Evolutionary conservation across 2,797 vertebrate species (phyloP), one percentile per base, ranked within the genome.

Genomic region (Anabas testudineus): DNA sequence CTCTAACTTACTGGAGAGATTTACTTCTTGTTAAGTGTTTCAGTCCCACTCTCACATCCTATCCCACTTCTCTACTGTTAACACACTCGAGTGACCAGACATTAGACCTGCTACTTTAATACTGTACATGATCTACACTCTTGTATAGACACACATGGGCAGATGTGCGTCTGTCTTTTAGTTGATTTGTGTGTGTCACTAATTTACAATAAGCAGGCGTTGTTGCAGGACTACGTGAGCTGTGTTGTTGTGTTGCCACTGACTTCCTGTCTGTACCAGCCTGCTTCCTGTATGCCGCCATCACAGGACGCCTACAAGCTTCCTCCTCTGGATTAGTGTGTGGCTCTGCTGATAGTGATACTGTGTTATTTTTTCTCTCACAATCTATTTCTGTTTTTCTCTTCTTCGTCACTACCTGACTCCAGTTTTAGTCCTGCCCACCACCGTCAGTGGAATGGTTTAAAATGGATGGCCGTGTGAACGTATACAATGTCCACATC

Each of bases 221-320:
- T 68, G 68, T 54, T 71, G 46, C 47, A 26, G 48, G 65, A 65
- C 65, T 58, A 55, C 62, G 65, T 62, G 59, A 74, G 80, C 66
- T 26, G 37, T 54, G 75, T 36, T 81, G 70, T 65, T 65, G 75
- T 60, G 74, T 74, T 84, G 78, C 54, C 4, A 3, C 46, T 30
- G 48, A 36, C 83, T 90, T 93, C 91, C 90, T 92, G 82, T 83
- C 86, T 79, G 52, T 90, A 82, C 80, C 82, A 81, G 61, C 36
- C 85, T 88, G 81, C 61, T 92, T 93, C 91, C 92, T 91, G 88
- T 75, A 61, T 74, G 59, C 76, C 72, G 85, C 73, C 69, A 43
- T 60, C 80, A 87, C 85, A 86, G 87, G 90, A 90, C 66, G 89
- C 86, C 87, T 48, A 43, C 56, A 24, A 57, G 67, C 80, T 93